Conservation (phyloP, 2,888 invertebrate genomes). For the Ennomos quercinarius region DNA sequence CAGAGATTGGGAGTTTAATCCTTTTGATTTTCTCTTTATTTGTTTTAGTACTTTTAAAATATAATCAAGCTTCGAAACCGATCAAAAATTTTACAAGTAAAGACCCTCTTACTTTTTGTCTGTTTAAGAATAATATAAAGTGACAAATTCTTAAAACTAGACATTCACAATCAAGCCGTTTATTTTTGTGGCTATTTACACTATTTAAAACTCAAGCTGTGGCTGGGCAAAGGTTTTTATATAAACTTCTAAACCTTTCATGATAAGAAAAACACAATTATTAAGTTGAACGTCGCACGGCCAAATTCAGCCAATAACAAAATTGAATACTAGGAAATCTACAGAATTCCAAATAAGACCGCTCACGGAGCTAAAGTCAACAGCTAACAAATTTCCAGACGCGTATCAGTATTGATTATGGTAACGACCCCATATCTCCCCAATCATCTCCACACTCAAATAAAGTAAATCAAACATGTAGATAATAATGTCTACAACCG, state of each 20-base stretch:
- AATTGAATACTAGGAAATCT: too few species aligned
- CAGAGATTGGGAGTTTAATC: constrained; percentile 3
- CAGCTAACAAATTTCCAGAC: constrained; percentile 26
- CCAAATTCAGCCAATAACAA: too few species aligned
- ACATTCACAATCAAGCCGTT: too few species aligned
- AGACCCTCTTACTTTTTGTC: too few species aligned
- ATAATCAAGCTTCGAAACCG: too few species aligned
- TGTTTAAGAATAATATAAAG: too few species aligned
- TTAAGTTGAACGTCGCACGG: too few species aligned
- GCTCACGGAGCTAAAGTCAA: constrained; percentile 4
- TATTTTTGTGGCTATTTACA: too few species aligned
- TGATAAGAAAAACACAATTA: background rate
- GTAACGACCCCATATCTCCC: constrained; percentile 38
- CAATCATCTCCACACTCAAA: constrained; percentile 42
- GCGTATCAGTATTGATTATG: constrained; percentile 42
- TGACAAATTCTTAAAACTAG: too few species aligned
- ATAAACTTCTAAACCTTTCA: too few species aligned
- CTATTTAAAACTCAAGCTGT: too few species aligned
- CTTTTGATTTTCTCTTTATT: background rate
- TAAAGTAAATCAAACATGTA: constrained; percentile 52
- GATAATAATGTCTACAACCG: constrained; percentile 57
- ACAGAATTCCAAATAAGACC: background rate
- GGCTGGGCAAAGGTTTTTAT: background rate
- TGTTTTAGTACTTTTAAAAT: background rate
- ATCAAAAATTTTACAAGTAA: too few species aligned